phyloP scores from a whole-genome alignment of 2,797 vertebrate species.

The Pangasius macronema region DNA sequence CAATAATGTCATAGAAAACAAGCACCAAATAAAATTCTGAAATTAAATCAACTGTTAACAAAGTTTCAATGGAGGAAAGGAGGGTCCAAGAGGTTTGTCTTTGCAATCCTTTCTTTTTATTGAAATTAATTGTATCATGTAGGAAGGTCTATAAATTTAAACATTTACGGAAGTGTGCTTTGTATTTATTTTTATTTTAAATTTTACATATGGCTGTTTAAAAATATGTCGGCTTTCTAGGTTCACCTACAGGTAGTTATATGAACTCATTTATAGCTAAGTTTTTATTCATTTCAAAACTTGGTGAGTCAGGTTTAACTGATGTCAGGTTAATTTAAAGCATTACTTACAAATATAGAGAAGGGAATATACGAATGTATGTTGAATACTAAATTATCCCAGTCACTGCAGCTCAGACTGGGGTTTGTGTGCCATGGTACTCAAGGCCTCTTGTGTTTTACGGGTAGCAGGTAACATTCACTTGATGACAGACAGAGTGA shows the following conservation, averaged over 20 bases:
- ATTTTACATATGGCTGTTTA: not conserved
- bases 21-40: not conserved
- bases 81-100: not conserved
- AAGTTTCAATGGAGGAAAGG: not conserved
- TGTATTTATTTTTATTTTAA: not conserved
- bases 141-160: not conserved
- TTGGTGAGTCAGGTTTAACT: not conserved
- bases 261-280: not conserved
- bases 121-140: not conserved
- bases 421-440: not conserved
- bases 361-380: not conserved
- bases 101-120: not conserved
- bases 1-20: not conserved
- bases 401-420: not conserved
- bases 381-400: constrained; percentile 18
- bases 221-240: not conserved
- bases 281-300: not conserved
- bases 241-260: not conserved
- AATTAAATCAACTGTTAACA: not conserved
- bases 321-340: not conserved
- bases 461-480: constrained; percentile 44
- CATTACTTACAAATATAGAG: not conserved
- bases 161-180: not conserved
- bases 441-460: constrained; percentile 49
- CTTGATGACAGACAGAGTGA: constrained; percentile 51